Percentiles rank a stretch among this genome's conserved stretches.
Conservation (phyloP, 2,888 invertebrate genomes). For the Standfussiana lucernea region DNA sequence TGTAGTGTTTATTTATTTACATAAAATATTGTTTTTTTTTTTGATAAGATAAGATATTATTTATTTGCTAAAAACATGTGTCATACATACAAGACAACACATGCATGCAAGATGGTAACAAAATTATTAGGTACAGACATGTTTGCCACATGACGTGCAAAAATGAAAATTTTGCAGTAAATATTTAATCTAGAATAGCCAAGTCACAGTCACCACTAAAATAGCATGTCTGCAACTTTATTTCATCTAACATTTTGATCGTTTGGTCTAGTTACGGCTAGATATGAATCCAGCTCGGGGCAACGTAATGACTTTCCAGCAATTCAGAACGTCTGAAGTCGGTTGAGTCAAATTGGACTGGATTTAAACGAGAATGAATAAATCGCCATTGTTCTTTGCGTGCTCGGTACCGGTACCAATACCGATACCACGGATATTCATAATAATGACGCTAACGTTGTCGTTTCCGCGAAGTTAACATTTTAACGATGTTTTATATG, state of each 20-base stretch:
- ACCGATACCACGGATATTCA: conserved; percentile 15
- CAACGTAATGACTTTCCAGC: conserved; percentile 40
- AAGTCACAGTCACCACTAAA: neutral
- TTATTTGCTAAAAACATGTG: too few relatives aligned
- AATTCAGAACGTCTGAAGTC: conserved; percentile 38
- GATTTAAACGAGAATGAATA: conserved; percentile 54
- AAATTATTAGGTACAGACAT: too few relatives aligned
- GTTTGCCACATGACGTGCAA: too few relatives aligned
- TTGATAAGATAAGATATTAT: too few relatives aligned
- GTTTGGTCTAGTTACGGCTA: conserved; percentile 20
- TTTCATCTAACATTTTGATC: conserved; percentile 22
- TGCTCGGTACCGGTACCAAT: neutral
- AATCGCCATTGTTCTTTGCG: conserved; percentile 31
- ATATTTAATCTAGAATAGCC: neutral
- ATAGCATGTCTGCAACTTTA: neutral
- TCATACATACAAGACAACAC: too few relatives aligned
- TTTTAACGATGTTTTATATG: conserved; percentile 4
- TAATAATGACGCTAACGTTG: conserved; percentile 2
- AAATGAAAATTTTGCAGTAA: neutral
- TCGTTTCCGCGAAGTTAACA: neutral
- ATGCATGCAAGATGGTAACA: too few relatives aligned
- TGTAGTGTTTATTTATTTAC: neutral
- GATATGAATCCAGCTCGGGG: conserved; percentile 31
- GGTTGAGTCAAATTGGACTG: conserved; percentile 53
- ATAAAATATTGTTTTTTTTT: neutral